A percentile compares a stretch with the other conserved stretches of the same genome.
Evolutionary conservation across 2,888 invertebrate species (phyloP).

Genomic region (Tipula unca): DNA sequence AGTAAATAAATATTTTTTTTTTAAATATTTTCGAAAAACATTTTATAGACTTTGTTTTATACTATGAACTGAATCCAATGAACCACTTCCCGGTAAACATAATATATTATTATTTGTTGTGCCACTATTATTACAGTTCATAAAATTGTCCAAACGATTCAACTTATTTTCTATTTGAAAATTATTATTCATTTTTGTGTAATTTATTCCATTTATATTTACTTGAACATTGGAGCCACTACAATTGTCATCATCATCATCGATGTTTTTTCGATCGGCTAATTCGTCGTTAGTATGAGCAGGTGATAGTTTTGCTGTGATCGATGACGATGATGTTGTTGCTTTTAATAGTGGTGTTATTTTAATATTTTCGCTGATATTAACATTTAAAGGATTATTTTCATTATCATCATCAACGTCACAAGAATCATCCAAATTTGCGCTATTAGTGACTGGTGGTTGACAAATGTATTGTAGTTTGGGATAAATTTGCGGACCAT

Average conservation of each 20-base stretch:
- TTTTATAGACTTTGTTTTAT: conserved; percentile 14
- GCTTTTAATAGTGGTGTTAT: neutral
- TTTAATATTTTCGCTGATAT: neutral
- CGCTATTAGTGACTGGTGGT: neutral
- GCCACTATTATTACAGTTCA: conserved; percentile 1
- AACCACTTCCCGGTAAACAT: neutral
- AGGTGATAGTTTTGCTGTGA: neutral
- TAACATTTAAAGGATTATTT: neutral
- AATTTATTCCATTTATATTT: conserved; percentile 17
- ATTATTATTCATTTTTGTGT: neutral
- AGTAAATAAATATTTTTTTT: neutral
- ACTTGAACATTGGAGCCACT: neutral
- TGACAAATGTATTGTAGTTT: neutral
- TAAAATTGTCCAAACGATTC: conserved; percentile 1
- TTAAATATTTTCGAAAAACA: neutral
- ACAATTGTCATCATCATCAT: neutral
- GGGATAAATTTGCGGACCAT: neutral
- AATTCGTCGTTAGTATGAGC: neutral
- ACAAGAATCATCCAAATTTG: neutral
- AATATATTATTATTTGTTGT: neutral
- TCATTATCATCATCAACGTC: neutral
- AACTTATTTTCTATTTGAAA: conserved; percentile 1
- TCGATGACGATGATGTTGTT: conserved; percentile 4
- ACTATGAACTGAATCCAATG: conserved; percentile 17
- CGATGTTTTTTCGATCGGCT: neutral